Percentiles rank a stretch among this genome's conserved stretches.
Conservation (phyloP, 1,140 invertebrate species). For the Araneus ventricosus region DNA sequence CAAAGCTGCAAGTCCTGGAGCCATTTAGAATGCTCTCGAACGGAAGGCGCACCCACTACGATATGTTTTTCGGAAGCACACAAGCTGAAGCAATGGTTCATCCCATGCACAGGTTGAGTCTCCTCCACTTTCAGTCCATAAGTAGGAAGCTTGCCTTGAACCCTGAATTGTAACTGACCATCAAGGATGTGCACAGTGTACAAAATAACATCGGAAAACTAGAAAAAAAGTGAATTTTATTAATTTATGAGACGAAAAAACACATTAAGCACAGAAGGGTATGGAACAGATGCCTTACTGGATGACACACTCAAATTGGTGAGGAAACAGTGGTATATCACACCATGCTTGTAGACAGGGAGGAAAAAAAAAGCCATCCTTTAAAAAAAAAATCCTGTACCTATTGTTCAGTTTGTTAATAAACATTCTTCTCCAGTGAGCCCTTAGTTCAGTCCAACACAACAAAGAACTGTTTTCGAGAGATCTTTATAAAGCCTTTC, state of each 20-base stretch:
- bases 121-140: conserved; percentile 90
- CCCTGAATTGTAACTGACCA: conserved; percentile 88
- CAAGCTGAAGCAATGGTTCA: conserved; percentile 87
- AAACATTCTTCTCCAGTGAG: too few relatives aligned
- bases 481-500: too few relatives aligned
- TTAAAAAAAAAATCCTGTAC: too few relatives aligned
- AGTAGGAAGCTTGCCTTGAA: conserved; percentile 91
- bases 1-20: not conserved
- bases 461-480: too few relatives aligned
- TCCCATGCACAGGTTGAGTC: conserved; percentile 84
- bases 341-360: too few relatives aligned
- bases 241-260: not conserved
- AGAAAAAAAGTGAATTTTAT: conserved; percentile 4
- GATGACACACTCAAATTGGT: too few relatives aligned
- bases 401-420: too few relatives aligned
- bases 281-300: too few relatives aligned
- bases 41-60: conserved; percentile 29
- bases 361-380: too few relatives aligned
- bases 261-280: too few relatives aligned
- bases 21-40: conserved; percentile 3
- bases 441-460: too few relatives aligned
- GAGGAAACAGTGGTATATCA: too few relatives aligned
- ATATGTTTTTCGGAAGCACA: conserved; percentile 89
- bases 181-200: conserved; percentile 89
- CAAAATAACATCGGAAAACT: conserved; percentile 92